Evolutionary conservation across 2,888 invertebrate genomes (phyloP), one percentile per base, ranked within the genome.

Genomic region (Dermolepida albohirtum): DNA sequence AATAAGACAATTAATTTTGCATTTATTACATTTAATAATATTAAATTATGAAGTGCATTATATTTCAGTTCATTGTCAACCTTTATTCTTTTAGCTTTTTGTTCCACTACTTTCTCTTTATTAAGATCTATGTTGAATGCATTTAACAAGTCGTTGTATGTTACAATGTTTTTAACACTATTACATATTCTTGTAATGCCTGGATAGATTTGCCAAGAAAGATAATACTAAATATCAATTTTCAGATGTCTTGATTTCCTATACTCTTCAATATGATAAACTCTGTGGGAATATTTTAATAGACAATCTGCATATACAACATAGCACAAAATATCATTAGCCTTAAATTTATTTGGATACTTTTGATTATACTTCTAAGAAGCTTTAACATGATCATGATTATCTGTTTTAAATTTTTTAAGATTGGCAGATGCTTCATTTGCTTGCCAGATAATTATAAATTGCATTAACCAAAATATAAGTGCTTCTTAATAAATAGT

Each of bases 161-260:
- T 12, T 22, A 57, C 1, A 57, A n/a, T 43, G 22, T n/a, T 43
- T 10, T 47, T 29, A 34, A 62, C 6, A 5, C 47, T 34, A 1
- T 17, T n/a, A 11, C 59, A 62, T 34, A 62, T 34, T 47, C 59
- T 29, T 11, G 47, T 62, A 10, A 62, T 47, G 11, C 47, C 59
- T 8, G 59, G 59, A 14, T 62, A 62, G n/a, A 62, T 62, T 47
- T 62, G 59, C 14, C 47, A 10, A 6, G 59, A 62, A 34, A 62
- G 11, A 11, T 62, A 62, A 11, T 62, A 62, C 10, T 62, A n/a
- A 34, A 62, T 34, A n/a, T 62, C 59, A 16, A 62, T 34, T 10
- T 27, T 29, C 10, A 62, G 39, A 16, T 7, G 7, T 16, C 29
- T 14, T 2, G 59, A 62, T 62, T 62, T 62, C 14, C n/a, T 1